A percentile compares a stretch with the other conserved stretches of the same genome.
phyloP scores from a whole-genome alignment of 35 echinoderm and acorn worm genomes.

The Eucidaris tribuloides region DNA sequence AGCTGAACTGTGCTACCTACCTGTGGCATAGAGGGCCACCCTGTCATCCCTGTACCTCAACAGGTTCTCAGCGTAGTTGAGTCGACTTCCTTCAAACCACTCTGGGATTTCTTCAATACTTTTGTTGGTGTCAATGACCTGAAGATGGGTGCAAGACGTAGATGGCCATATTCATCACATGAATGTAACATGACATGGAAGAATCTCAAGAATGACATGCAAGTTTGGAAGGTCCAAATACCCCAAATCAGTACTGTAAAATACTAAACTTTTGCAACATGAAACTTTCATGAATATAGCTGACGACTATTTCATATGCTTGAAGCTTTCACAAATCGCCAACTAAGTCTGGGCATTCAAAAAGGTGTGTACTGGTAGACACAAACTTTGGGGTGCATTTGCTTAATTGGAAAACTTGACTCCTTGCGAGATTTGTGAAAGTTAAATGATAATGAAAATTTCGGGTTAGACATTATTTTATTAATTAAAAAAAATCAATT shows the following conservation, averaged over 20 bases:
- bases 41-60: constrained; percentile 77
- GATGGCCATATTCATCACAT: not conserved
- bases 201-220: not conserved
- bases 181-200: not conserved
- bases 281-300: not conserved
- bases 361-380: not conserved
- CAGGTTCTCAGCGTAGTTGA: constrained; percentile 97
- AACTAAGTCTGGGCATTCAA: no score
- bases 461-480: no score
- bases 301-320: not conserved
- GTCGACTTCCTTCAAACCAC: constrained; percentile 85
- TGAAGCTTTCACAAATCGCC: no score
- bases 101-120: constrained; percentile 76
- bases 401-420: no score
- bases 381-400: not conserved
- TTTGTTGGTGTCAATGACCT: constrained; percentile 87
- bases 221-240: not conserved
- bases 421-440: no score
- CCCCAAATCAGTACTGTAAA: no score
- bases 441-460: no score
- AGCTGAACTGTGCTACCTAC: no score
- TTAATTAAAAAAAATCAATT: no score
- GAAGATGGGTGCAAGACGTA: no score
- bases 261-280: no score
- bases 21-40: constrained; percentile 80